Base-by-base conservation (phyloP, 2,113 vertebrate genomes). In the Salvelinus alpinus region DNA sequence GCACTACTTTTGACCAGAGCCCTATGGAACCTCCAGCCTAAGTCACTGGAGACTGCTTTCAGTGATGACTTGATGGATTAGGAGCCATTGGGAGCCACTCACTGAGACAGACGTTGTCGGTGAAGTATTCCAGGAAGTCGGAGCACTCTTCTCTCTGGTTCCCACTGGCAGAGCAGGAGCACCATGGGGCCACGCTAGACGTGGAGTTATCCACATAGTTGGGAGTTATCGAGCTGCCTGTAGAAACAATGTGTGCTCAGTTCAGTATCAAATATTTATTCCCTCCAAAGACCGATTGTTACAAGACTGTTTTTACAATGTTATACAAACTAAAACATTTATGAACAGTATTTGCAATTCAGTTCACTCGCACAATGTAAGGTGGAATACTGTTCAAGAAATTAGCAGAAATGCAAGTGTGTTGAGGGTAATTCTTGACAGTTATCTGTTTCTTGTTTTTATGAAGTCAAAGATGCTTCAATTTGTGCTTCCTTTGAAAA, bases 221-320 rank as follows among this genome's bases (percentile, higher is more conserved):
- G 70, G 97, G 96, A 59, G 96, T 99, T 90, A 98, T 94, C 29
- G 90, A 87, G 11, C 96, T 98, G 72, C 97, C 97, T 99, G 91
- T 38, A 70, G 78, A 73, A 51, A 80, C 29, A 86, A 73, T 82
- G 13, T 54, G 1, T 71, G 66, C n/a, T 84, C 78, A 38, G 72
- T 7, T 86, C 77, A 76, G 20, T 77, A 84, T 89, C 76, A 88
- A 84, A 86, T 85, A 87, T 86, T 80, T 54, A 90, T 87, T 57
- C 29, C 72, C 34, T 72, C 34, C 14, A 80, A 79, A 38, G 70
- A 62, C 73, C 85, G 80, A 27, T 38, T 68, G 66, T 38, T 20
- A 20, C 29, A 68, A 68, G 14, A 68, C 31, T 62, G 59, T 44
- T 44, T 44, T 44, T 44, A 44, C 38, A 44, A 44, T 44, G 38